A percentile compares a stretch with the other conserved stretches of the same genome.
phyloP scores from a whole-genome alignment of 2,113 vertebrate species.

The Caranx melampygus region DNA sequence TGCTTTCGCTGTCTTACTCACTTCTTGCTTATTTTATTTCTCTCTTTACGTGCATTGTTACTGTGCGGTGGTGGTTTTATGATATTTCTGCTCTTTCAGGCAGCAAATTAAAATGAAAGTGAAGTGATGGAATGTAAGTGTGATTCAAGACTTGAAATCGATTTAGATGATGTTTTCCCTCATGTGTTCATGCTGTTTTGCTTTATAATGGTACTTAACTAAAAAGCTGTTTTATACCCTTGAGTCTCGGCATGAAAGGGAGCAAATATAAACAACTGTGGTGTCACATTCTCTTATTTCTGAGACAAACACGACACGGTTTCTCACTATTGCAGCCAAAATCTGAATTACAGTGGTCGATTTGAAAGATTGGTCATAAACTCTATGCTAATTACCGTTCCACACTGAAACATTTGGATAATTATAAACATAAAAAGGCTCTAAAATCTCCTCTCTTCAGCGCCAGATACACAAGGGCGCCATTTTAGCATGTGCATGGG shows the following conservation, averaged over 20 bases:
- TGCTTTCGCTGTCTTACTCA: constrained; percentile 1
- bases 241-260: background rate
- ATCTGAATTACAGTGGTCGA: background rate
- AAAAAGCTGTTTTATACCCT: background rate
- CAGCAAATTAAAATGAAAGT: background rate
- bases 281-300: background rate
- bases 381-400: background rate
- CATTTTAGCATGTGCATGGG: background rate
- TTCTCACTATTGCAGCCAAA: background rate
- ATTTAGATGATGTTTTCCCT: background rate
- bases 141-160: background rate
- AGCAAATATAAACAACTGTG: background rate
- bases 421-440: constrained; percentile 20
- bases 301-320: background rate
- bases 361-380: constrained; percentile 26
- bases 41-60: background rate
- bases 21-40: background rate
- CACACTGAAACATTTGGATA: constrained; percentile 15
- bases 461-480: background rate
- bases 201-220: background rate
- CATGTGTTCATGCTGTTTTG: background rate
- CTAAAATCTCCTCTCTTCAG: background rate
- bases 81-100: constrained; percentile 1
- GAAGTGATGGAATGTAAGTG: background rate
- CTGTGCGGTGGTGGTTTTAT: background rate